Conservation (phyloP, 2,888 invertebrate genomes). For the Morpho helenor region DNA sequence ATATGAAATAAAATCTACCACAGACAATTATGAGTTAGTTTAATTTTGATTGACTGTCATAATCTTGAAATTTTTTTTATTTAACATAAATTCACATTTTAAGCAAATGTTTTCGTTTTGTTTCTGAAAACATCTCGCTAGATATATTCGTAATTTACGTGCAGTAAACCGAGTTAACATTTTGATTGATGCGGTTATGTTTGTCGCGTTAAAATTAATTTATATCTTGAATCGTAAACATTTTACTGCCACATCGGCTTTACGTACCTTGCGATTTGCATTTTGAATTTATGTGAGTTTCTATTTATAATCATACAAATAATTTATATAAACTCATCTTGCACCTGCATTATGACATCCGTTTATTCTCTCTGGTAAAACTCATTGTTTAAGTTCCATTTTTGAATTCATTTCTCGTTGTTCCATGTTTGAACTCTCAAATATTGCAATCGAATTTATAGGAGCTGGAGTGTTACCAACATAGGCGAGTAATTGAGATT, state of each 20-base stretch:
- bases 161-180: slow-evolving; percentile 21
- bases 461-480: slow-evolving; percentile 53
- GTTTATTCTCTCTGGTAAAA: no score
- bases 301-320: slow-evolving; percentile 27
- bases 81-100: no score
- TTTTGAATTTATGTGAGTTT: slow-evolving; percentile 37
- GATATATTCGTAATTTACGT: slow-evolving; percentile 17
- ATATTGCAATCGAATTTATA: slow-evolving; percentile 24
- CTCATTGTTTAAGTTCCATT: not conserved
- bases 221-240: slow-evolving; percentile 60
- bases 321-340: slow-evolving; percentile 14
- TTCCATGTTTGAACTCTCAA: not conserved
- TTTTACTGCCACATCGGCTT: slow-evolving; percentile 49
- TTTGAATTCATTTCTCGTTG: not conserved
- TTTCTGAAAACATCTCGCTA: not conserved
- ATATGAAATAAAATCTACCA: slow-evolving; percentile 35
- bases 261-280: slow-evolving; percentile 41
- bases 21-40: not conserved
- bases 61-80: no score
- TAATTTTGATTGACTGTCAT: no score
- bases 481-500: slow-evolving; percentile 69
- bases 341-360: not conserved
- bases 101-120: no score
- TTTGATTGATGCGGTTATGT: slow-evolving; percentile 34
- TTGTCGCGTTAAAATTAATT: slow-evolving; percentile 53